Evolutionary conservation across 1,140 invertebrate genomes (phyloP).

Genomic region (Tetragnatha versicolor): DNA sequence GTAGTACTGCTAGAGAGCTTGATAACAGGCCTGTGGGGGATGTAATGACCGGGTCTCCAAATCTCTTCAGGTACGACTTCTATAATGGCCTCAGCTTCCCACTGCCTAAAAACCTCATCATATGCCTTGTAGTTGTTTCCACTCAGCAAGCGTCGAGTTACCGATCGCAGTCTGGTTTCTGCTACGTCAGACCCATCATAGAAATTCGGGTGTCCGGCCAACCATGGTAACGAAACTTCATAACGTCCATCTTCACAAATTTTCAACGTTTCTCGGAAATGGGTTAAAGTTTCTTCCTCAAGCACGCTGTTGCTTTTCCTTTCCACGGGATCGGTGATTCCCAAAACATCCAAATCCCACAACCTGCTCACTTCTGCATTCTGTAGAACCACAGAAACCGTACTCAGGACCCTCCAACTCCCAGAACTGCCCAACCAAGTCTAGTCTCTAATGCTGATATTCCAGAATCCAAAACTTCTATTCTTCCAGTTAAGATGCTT

Average conservation of each 20-base stretch:
- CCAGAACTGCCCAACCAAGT: slow-evolving; percentile 34
- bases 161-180: slow-evolving; percentile 3
- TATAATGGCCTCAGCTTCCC: slow-evolving; percentile 9
- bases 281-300: slow-evolving; percentile 20
- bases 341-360: slow-evolving; percentile 19
- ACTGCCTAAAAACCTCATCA: slow-evolving; percentile 2
- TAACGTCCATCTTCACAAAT: background rate
- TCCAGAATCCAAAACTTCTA: background rate
- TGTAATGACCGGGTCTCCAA: background rate
- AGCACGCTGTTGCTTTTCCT: slow-evolving; percentile 9
- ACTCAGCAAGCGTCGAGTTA: slow-evolving; percentile 1
- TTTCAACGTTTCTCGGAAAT: slow-evolving; percentile 11
- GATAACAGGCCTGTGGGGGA: background rate
- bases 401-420: background rate
- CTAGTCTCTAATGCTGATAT: slow-evolving; percentile 13
- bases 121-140: slow-evolving; percentile 10
- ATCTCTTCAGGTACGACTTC: background rate
- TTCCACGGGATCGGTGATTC: background rate
- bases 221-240: slow-evolving; percentile 13
- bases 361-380: slow-evolving; percentile 4
- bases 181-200: slow-evolving; percentile 20
- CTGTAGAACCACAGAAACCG: slow-evolving; percentile 6
- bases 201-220: slow-evolving; percentile 12
- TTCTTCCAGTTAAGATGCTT: slow-evolving; percentile 33
- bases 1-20: background rate